phyloP scores from a whole-genome alignment of 2,797 vertebrate species.

The Lagodon rhomboides region DNA sequence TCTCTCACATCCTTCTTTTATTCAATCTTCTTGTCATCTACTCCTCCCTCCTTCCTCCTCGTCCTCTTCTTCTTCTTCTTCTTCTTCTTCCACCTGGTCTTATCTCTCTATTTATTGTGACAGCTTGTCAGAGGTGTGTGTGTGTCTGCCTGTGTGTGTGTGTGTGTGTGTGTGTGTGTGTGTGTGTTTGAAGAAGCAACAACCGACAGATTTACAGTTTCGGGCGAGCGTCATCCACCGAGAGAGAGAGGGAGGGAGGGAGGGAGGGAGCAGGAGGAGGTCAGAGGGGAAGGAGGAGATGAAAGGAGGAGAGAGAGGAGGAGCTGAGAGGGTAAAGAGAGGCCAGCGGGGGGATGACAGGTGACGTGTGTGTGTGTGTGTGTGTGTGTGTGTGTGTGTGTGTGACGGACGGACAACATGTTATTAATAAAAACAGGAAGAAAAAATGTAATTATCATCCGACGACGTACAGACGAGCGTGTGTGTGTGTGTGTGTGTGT shows the following conservation, averaged over 20 bases:
- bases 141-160: slow-evolving; percentile 26
- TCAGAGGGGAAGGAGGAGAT: slow-evolving; percentile 74
- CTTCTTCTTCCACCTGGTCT: slow-evolving; percentile 69
- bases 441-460: slow-evolving; percentile 64
- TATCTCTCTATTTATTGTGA: slow-evolving; percentile 78
- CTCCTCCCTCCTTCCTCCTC: slow-evolving; percentile 38
- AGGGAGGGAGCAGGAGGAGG: slow-evolving; percentile 50
- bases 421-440: slow-evolving; percentile 78
- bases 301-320: slow-evolving; percentile 63
- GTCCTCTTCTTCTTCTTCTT: slow-evolving; percentile 26
- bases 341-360: slow-evolving; percentile 68
- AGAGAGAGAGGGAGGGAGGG: slow-evolving; percentile 23
- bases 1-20: slow-evolving; percentile 38
- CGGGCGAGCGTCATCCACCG: slow-evolving; percentile 43
- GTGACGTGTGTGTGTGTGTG: slow-evolving; percentile 56
- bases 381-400: slow-evolving; percentile 30
- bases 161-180: slow-evolving; percentile 40
- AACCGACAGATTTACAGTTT: slow-evolving; percentile 72
- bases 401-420: slow-evolving; percentile 70
- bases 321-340: slow-evolving; percentile 70
- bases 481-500: slow-evolving; percentile 51
- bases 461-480: neutral
- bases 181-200: slow-evolving; percentile 27
- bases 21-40: slow-evolving; percentile 61
- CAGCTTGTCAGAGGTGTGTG: slow-evolving; percentile 68